Base-by-base conservation (phyloP, 2,888 invertebrate species). In the Scaptomyza flava region DNA sequence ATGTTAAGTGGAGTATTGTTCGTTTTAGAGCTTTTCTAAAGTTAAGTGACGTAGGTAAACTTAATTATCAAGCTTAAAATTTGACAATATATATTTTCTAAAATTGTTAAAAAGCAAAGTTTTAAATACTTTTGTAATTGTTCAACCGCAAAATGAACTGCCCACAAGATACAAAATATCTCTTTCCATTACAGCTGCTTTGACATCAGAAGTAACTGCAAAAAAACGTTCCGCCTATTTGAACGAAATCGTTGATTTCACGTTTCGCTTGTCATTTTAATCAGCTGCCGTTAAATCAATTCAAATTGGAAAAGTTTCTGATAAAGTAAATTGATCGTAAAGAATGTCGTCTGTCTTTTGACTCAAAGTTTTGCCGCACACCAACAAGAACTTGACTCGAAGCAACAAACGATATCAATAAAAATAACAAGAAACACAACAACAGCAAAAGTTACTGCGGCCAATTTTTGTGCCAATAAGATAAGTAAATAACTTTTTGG, bases 231-330 rank as follows among this genome's bases (percentile, higher is more conserved):
- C 7, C 12, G 46, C 11, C 11, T 20, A 38, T 31, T 57, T 58
- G 46, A 51, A 17, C 9, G 9, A 65, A 46, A 14, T 65, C 34
- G 46, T 48, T 1, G 6, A 41, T 27, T 34, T 64, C 47, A 41
- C 34, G 27, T 20, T 47, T 42, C 41, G 41, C 9, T 47, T 65
- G 65, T 50, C 60, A 50, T 46, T 61, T 50, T 60, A 69, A 61
- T 61, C 69, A 72, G 56, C 36, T 58, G 45, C 41, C 57, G 46
- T 68, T 62, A 53, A 70, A 79, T 64, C 48, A 74, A 77, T 63
- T 74, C 53, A 65, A 71, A 66, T 77, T 51, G 47, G 51, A 68
- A 75, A 80, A 72, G 53, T 81, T 80, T 69, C 34, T 42, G 27
- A 59, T 45, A 74, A 78, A 80, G 59, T 52, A 80, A 77, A 60